Percentiles rank a stretch among this genome's conserved stretches.
Evolutionary conservation across 2,888 invertebrate genomes (phyloP).

Genomic region (Papilio gigon): DNA sequence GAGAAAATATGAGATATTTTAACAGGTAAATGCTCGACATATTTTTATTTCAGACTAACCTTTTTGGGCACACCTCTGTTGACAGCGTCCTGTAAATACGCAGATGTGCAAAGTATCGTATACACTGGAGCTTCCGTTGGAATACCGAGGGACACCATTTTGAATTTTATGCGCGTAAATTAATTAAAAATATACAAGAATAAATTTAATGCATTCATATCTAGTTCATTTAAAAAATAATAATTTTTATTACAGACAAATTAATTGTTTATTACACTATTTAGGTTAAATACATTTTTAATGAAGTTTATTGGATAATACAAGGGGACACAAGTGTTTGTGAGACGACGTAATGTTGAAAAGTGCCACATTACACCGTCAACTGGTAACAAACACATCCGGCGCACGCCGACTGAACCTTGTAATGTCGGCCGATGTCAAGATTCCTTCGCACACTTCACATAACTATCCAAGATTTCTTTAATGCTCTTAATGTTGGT

Average conservation of each 20-base stretch:
- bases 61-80: constrained; percentile 59
- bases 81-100: constrained; percentile 62
- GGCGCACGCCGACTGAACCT: not conserved
- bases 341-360: constrained; percentile 9
- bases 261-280: not conserved
- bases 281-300: not conserved
- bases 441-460: not conserved
- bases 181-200: not conserved
- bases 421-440: not conserved
- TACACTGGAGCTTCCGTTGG: constrained; percentile 77
- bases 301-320: not conserved
- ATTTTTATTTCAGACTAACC: constrained; percentile 54
- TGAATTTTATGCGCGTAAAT: not conserved
- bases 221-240: not conserved
- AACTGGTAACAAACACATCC: constrained; percentile 31
- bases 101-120: constrained; percentile 73
- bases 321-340: constrained; percentile 6
- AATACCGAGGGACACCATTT: constrained; percentile 75
- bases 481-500: not conserved
- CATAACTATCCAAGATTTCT: not conserved
- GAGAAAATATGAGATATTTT: no score
- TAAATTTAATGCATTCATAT: constrained; percentile 1
- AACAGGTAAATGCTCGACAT: no score
- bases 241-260: not conserved
- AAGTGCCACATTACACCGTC: constrained; percentile 12